Base-by-base conservation (phyloP, 2,888 invertebrate genomes). In the Drosophila imparisetae region DNA sequence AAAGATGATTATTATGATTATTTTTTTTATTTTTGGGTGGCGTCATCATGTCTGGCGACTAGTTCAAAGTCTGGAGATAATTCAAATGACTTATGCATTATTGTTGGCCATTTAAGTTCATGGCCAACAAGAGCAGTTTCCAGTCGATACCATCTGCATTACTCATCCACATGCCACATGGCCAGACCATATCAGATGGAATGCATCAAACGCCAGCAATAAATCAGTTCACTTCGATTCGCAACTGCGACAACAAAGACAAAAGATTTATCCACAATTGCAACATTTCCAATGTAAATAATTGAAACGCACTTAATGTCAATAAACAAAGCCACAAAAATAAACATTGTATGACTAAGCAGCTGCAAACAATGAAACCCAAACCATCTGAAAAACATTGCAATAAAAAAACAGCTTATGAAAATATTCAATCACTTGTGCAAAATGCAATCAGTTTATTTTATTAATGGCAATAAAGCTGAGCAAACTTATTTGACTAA, bases 31-130 rank as follows among this genome's bases (percentile, higher is more conserved):
- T 10, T 30, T 54, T 6, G 1, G 7, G 6, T 11, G 80, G 55
- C 76, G 80, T 62, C 76, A 48, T 38, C 21, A 42, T 59, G 80
- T 74, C 58, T 68, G 58, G 18, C 50, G 45, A n/a, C 42, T 61
- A 59, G 68, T 63, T 55, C 67, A 75, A 34, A 55, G 73, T 72
- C 72, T 65, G 66, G 18, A 38, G 24, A 45, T 18, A 40, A 50
- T 36, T 27, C 53, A 40, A 36, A 72, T 67, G 48, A 64, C 38
- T 69, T 63, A 57, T 57, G 65, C 32, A 50, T 55, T 45, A 24
- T 50, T 50, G 62, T 40, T 49, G 73, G 74, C 45, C 74, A 65
- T 54, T 67, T 30, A 57, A 54, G 70, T 74, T 64, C 63, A 64
- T 29, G 74, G 74, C 71, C 71, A 63, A 74, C 8, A 48, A 50